Percentiles rank a stretch among this genome's conserved stretches.
Evolutionary conservation across 2,113 vertebrate species (phyloP).

Genomic region (Malaclemys terrapin): DNA sequence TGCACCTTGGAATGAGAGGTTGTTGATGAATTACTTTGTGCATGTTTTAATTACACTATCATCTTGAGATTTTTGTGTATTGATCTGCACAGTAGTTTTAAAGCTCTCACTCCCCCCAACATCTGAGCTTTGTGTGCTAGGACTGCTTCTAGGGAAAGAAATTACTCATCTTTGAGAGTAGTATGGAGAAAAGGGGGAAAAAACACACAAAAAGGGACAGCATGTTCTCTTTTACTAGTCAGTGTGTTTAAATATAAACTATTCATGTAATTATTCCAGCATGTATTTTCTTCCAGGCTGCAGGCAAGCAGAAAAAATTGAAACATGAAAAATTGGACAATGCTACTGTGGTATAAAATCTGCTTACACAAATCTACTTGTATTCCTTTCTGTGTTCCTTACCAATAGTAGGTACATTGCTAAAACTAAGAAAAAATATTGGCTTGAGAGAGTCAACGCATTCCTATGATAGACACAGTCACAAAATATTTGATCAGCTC

Average conservation of each 20-base stretch:
- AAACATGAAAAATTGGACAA: constrained; percentile 83
- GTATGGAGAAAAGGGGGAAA: constrained; percentile 15
- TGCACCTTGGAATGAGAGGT: constrained; percentile 55
- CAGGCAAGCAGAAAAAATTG: constrained; percentile 83
- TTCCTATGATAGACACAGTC: constrained; percentile 64
- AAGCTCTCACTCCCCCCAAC: constrained; percentile 67
- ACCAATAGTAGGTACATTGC: constrained; percentile 71
- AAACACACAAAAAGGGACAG: constrained; percentile 76
- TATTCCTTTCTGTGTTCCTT: constrained; percentile 78
- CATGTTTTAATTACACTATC: constrained; percentile 83
- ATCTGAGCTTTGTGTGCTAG: constrained; percentile 77
- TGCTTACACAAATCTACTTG: constrained; percentile 70
- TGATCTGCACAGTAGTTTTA: constrained; percentile 80
- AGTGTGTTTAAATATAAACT: constrained; percentile 83
- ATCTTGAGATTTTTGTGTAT: constrained; percentile 83
- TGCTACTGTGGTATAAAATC: constrained; percentile 80
- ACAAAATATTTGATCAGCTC: constrained; percentile 75
- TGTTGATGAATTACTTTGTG: constrained; percentile 78
- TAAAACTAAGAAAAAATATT: constrained; percentile 80
- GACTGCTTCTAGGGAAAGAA: constrained; percentile 76
- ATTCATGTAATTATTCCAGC: constrained; percentile 84
- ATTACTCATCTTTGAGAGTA: constrained; percentile 79
- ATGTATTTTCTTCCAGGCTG: constrained; percentile 81
- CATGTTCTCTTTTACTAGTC: constrained; percentile 79
- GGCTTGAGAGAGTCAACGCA: constrained; percentile 55